A percentile compares a stretch with the other conserved stretches of the same genome.
phyloP scores from a whole-genome alignment of 2,888 invertebrate genomes.

The Dusona sp. region DNA sequence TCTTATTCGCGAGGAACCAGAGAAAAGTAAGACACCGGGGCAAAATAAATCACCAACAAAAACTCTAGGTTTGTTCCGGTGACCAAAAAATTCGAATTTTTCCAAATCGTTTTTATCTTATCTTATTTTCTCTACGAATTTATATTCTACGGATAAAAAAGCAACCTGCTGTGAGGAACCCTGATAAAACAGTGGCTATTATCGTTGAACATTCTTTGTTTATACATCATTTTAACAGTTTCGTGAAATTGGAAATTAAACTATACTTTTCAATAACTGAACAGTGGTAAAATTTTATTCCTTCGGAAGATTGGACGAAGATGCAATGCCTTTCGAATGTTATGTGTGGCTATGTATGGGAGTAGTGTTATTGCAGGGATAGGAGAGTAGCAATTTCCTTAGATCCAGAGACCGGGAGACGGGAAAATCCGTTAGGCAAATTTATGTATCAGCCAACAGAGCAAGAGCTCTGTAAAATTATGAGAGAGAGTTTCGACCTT shows the following conservation, averaged over 20 bases:
- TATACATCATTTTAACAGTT: neutral
- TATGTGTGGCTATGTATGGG: neutral
- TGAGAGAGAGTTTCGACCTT: conserved; percentile 27
- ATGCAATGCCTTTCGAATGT: conserved; percentile 10
- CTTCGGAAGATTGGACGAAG: conserved; percentile 32
- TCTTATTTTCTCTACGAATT: neutral
- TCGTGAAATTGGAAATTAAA: neutral
- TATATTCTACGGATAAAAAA: neutral
- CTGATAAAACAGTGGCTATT: neutral
- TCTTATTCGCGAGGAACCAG: neutral
- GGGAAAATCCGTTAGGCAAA: conserved; percentile 58
- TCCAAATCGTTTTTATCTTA: neutral
- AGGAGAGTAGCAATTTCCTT: conserved; percentile 65
- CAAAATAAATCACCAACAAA: neutral
- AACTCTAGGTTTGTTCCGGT: neutral
- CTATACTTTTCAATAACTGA: neutral
- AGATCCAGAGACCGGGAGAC: conserved; percentile 37
- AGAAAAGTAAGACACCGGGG: neutral
- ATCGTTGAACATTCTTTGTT: neutral
- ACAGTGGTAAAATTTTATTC: conserved; percentile 61
- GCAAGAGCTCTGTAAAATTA: conserved; percentile 45
- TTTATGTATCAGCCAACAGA: conserved; percentile 65
- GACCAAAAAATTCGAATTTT: neutral
- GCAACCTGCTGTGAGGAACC: neutral
- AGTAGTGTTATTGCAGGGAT: conserved; percentile 9